Evolutionary conservation across 2,797 vertebrate genomes (phyloP), one percentile per base, ranked within the genome.

Genomic region (Eulemur albifrons): DNA sequence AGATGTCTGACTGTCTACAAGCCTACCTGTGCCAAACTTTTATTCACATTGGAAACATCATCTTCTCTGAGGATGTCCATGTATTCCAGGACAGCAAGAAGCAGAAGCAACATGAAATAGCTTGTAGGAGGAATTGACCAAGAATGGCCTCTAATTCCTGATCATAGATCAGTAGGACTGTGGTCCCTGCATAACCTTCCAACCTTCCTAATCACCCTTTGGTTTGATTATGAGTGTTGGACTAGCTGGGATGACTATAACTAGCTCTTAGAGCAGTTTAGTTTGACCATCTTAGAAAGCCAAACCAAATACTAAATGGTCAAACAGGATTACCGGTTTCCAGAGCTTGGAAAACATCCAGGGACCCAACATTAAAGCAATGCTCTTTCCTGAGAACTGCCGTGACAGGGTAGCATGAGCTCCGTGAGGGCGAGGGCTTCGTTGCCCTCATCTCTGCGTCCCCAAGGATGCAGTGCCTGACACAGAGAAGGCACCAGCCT

Each of bases 271-370:
- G 23, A 25, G 54, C 8, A 17, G 48, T 94, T 67, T 52, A 69
- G 65, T 90, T 93, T 87, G 65, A 92, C 15, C 83, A 63, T 76
- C 69, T 75, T 61, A 91, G 52, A 79, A 91, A 91, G 35, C 73
- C 59, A 88, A 75, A 76, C 4, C 15, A 45, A 95, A 82, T 4
- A 43, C 25, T 32, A 38, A 40, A 48, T 18, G 13, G 40, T 20
- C 48, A 52, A n/a, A 89, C 4, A 52, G 48, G 59, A 76, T 57
- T 59, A 40, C n/a, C 38, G 9, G 73, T 76, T n/a, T 27, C 40
- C 35, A 76, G 75, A 27, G 30, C 48, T 80, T 77, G 40, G 73
- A 57, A 59, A 91, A 23, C 5, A 38, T 50, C 40, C n/a, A n/a
- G 43, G 21, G 89, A 82, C 73, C 32, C 61, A 65, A 38, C 35